phyloP scores from a whole-genome alignment of 1,140 invertebrate genomes.

The Ephestia elutella region DNA sequence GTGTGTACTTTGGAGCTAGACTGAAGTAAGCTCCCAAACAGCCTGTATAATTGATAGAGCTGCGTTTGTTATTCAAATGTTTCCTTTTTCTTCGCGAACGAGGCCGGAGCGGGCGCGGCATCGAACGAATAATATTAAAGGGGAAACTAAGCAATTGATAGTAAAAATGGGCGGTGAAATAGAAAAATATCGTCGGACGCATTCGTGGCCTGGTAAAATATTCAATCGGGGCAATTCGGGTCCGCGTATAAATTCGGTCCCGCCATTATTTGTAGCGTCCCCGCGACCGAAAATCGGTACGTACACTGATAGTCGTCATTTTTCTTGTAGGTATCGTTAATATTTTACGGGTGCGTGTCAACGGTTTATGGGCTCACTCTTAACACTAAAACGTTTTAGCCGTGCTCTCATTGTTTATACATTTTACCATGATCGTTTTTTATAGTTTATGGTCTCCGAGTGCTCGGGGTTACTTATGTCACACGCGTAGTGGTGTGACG shows the following conservation, averaged over 20 bases:
- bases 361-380: constrained; percentile 69
- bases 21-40: background rate
- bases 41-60: background rate
- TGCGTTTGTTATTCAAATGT: constrained; percentile 12
- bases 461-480: constrained; percentile 44
- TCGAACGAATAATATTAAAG: constrained; percentile 64
- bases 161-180: constrained; percentile 67
- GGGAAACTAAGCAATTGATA: constrained; percentile 71
- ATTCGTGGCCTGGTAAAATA: constrained; percentile 70
- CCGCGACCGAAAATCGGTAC: constrained; percentile 66
- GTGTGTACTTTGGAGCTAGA: background rate
- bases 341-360: constrained; percentile 71
- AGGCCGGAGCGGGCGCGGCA: constrained; percentile 14
- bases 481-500: constrained; percentile 42
- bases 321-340: constrained; percentile 70
- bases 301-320: constrained; percentile 70
- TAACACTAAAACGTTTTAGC: constrained; percentile 72
- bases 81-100: constrained; percentile 11
- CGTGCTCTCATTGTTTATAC: constrained; percentile 70
- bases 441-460: constrained; percentile 62
- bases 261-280: constrained; percentile 68
- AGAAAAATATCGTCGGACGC: constrained; percentile 69
- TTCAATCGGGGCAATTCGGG: constrained; percentile 71
- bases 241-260: constrained; percentile 67
- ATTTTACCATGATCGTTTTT: constrained; percentile 65